Evolutionary conservation across 2,888 invertebrate species (phyloP).

Genomic region (Eupithecia insigniata): DNA sequence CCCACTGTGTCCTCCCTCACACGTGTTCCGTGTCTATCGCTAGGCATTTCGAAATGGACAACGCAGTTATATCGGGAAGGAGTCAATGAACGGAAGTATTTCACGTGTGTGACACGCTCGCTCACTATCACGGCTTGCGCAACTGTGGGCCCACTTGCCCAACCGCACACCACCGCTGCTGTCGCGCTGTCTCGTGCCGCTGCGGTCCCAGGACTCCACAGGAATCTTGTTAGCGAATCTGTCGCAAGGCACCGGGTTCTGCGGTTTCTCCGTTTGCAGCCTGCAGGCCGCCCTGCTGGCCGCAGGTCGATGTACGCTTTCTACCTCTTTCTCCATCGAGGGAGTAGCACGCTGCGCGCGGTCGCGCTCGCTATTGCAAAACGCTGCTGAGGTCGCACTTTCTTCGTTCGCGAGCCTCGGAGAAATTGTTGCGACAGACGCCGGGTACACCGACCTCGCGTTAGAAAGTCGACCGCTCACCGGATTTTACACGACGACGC

Average conservation of each 20-base stretch:
- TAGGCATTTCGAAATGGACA: constrained; percentile 75
- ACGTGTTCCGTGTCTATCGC: constrained; percentile 64
- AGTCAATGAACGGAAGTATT: constrained; percentile 84
- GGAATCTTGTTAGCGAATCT: constrained; percentile 69
- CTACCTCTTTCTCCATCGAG: constrained; percentile 71
- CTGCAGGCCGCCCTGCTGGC: constrained; percentile 30
- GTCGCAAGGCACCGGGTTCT: constrained; percentile 57
- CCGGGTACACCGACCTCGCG: constrained; percentile 82
- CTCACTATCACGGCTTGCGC: constrained; percentile 78
- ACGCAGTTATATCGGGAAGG: constrained; percentile 79
- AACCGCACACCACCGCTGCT: constrained; percentile 63
- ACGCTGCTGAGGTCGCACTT: constrained; percentile 82
- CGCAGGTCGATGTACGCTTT: constrained; percentile 73
- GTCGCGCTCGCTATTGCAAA: constrained; percentile 75
- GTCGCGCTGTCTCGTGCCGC: constrained; percentile 56
- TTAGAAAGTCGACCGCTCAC: constrained; percentile 84
- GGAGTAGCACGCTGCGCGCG: constrained; percentile 44
- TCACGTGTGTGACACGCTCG: constrained; percentile 80
- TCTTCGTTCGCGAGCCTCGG: constrained; percentile 82
- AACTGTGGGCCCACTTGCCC: constrained; percentile 73
- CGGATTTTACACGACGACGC: constrained; percentile 80
- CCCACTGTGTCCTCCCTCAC: constrained; percentile 48
- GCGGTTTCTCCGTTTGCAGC: constrained; percentile 57
- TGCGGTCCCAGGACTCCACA: constrained; percentile 60
- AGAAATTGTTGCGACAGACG: constrained; percentile 83